Conservation (phyloP, 2,113 vertebrate genomes). For the Antechinus flavipes region DNA sequence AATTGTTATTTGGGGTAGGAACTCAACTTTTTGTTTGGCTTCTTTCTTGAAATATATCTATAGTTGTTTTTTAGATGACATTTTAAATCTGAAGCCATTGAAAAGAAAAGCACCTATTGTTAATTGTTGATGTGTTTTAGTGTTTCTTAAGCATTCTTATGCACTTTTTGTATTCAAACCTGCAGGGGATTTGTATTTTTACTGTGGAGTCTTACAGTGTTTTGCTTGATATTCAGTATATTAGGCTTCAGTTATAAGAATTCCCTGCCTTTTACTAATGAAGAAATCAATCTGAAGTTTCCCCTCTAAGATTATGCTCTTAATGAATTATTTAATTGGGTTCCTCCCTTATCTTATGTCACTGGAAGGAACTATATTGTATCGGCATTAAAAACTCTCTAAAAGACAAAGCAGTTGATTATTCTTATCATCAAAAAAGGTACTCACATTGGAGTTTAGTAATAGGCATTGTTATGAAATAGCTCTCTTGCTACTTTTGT, state of each 20-base stretch:
- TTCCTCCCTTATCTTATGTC: slow-evolving; percentile 42
- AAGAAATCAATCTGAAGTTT: background rate
- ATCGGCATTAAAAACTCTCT: slow-evolving; percentile 57
- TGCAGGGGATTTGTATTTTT: background rate
- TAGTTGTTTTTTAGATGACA: background rate
- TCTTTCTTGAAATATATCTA: background rate
- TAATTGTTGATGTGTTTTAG: slow-evolving; percentile 28
- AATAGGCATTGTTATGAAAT: background rate
- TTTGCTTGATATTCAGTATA: background rate
- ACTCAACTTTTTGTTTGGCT: background rate
- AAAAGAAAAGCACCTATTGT: background rate
- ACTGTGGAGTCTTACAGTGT: too few relatives aligned
- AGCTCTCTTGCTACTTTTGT: slow-evolving; percentile 42
- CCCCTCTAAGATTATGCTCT: slow-evolving; percentile 5
- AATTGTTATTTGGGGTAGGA: background rate
- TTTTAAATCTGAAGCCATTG: background rate
- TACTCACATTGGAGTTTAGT: background rate
- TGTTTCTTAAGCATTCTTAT: background rate
- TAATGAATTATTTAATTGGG: slow-evolving; percentile 44
- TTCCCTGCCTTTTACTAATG: background rate
- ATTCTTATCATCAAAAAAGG: slow-evolving; percentile 41
- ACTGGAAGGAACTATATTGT: slow-evolving; percentile 16
- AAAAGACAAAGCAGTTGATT: slow-evolving; percentile 63
- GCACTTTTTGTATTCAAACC: background rate
- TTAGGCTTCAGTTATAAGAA: background rate